A percentile compares a stretch with the other conserved stretches of the same genome.
phyloP scores from a whole-genome alignment of 2,888 invertebrate species.

The Eubasilissa splendida region DNA sequence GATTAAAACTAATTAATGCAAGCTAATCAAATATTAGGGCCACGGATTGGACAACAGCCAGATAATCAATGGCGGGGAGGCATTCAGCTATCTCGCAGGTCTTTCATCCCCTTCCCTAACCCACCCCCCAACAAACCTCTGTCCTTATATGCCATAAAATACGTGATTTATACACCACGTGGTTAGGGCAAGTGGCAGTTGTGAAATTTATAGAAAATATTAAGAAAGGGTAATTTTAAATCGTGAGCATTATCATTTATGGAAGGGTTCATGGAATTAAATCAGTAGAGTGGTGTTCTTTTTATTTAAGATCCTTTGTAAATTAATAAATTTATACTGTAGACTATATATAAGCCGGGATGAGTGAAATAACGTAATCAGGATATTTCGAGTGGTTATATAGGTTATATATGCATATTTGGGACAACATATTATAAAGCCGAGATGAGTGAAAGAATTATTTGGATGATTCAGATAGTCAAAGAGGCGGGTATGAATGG shows the following conservation, averaged over 20 bases:
- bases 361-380: too few relatives aligned
- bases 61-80: not conserved
- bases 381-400: too few relatives aligned
- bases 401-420: too few relatives aligned
- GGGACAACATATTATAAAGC: too few relatives aligned
- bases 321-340: too few relatives aligned
- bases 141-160: slow-evolving; percentile 44
- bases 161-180: slow-evolving; percentile 39
- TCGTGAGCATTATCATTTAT: not conserved
- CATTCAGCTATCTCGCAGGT: slow-evolving; percentile 2
- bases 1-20: not conserved
- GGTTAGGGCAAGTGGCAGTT: slow-evolving; percentile 10
- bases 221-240: slow-evolving; percentile 10
- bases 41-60: not conserved
- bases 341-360: too few relatives aligned
- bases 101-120: slow-evolving; percentile 6
- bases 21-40: not conserved
- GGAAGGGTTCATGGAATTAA: slow-evolving; percentile 6
- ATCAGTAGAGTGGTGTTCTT: not conserved
- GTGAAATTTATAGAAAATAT: slow-evolving; percentile 31
- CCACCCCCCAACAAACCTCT: slow-evolving; percentile 12
- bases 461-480: too few relatives aligned
- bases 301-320: too few relatives aligned
- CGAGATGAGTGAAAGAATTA: too few relatives aligned
- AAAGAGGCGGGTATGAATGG: too few relatives aligned